A percentile compares a stretch with the other conserved stretches of the same genome.
These are phyloP conservation scores for Stenotaenia linearis DNA, from an alignment of 2,888 invertebrate genomes.

Conservation along the genomic window DNA sequence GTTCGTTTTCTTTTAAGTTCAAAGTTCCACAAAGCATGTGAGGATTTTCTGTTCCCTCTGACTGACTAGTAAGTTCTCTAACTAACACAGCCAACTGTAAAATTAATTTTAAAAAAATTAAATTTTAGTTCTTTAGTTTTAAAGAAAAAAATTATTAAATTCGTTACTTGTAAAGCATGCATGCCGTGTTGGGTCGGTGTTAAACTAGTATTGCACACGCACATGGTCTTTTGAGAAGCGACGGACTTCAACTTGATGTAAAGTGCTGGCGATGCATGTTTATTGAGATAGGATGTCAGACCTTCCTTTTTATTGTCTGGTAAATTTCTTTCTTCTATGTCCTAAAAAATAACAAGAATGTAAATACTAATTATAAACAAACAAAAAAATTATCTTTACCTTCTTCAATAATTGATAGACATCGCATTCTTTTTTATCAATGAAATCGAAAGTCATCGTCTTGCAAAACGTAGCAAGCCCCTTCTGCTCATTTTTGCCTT, in stretches of 20 bases:
- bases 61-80: conserved; percentile 36
- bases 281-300: conserved; percentile 33
- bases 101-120: background rate
- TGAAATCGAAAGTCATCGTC: background rate
- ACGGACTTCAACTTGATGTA: conserved; percentile 35
- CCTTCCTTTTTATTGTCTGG: conserved; percentile 29
- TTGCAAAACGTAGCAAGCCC: conserved; percentile 11
- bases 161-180: conserved; percentile 38
- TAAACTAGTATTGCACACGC: conserved; percentile 36
- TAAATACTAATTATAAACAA: background rate
- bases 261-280: conserved; percentile 34
- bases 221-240: conserved; percentile 32
- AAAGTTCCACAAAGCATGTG: conserved; percentile 38
- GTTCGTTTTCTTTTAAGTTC: conserved; percentile 36
- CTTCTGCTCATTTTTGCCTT: background rate
- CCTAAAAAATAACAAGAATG: conserved; percentile 30
- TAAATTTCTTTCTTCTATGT: conserved; percentile 36
- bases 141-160: too few relatives aligned
- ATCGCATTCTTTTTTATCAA: background rate
- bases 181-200: conserved; percentile 36
- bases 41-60: conserved; percentile 36
- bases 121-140: too few relatives aligned
- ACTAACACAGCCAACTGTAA: conserved; percentile 37
- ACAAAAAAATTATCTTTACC: background rate
- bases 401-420: conserved; percentile 8